Percentiles rank a stretch among this genome's conserved stretches.
Evolutionary conservation across 2,113 vertebrate species (phyloP).

Genomic region (Apistogramma diplotaenia): DNA sequence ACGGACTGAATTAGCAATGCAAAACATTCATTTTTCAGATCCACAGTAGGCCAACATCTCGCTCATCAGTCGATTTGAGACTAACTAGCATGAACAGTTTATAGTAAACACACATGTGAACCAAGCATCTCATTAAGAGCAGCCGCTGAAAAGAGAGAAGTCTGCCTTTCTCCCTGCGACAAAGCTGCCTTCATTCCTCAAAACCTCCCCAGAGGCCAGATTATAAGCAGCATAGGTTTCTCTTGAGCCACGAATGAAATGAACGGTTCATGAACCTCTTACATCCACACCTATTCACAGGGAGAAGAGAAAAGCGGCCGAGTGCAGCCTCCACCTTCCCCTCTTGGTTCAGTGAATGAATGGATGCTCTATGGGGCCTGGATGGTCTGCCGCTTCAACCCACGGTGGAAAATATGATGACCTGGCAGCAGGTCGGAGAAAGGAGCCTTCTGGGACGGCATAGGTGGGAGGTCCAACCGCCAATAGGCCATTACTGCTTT

Average conservation of each 20-base stretch:
- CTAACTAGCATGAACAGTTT: constrained; percentile 19
- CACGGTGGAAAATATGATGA: constrained; percentile 72
- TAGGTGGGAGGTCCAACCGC: constrained; percentile 20
- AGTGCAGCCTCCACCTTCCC: constrained; percentile 37
- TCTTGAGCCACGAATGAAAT: constrained; percentile 37
- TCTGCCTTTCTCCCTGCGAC: constrained; percentile 33
- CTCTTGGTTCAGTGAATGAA: constrained; percentile 57
- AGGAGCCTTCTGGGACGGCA: constrained; percentile 36
- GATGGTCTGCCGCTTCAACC: constrained; percentile 52
- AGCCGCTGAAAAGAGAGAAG: constrained; percentile 17
- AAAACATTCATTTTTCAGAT: background rate
- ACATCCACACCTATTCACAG: constrained; percentile 52
- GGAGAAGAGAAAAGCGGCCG: constrained; percentile 39
- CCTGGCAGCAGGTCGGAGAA: constrained; percentile 59
- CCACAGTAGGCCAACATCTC: background rate
- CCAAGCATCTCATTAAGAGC: constrained; percentile 30
- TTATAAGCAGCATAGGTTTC: constrained; percentile 27
- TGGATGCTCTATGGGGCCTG: constrained; percentile 67
- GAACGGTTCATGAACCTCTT: constrained; percentile 48
- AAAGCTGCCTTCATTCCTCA: constrained; percentile 27
- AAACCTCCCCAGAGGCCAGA: constrained; percentile 22
- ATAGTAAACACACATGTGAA: constrained; percentile 34
- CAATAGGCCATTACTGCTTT: background rate
- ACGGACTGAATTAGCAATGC: background rate
- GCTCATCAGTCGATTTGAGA: constrained; percentile 18